phyloP scores from a whole-genome alignment of 2,113 vertebrate species.

The Felis catus region DNA sequence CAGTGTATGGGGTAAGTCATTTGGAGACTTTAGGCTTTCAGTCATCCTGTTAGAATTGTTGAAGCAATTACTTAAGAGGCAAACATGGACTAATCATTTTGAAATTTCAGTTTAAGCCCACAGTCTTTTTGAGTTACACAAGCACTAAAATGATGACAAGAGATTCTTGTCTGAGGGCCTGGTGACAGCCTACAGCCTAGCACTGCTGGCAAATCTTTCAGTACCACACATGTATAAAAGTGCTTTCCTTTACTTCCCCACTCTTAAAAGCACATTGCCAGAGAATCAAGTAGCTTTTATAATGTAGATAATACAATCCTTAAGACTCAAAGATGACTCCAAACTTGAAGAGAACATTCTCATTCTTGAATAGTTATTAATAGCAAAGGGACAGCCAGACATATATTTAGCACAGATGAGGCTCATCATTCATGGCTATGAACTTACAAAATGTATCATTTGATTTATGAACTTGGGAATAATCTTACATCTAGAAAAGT shows the following conservation, averaged over 20 bases:
- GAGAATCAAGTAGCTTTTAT: background rate
- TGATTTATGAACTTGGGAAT: conserved; percentile 48
- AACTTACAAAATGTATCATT: conserved; percentile 13
- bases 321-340: background rate
- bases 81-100: conserved; percentile 71
- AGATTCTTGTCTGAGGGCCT: conserved; percentile 64
- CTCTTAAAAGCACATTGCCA: background rate
- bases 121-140: conserved; percentile 57
- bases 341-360: background rate
- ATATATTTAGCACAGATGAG: conserved; percentile 35
- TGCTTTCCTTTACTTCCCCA: background rate
- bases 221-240: background rate
- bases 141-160: conserved; percentile 65
- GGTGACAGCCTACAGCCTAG: conserved; percentile 37
- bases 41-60: conserved; percentile 58
- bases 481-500: conserved; percentile 1
- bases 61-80: conserved; percentile 62
- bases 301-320: background rate
- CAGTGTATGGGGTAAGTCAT: conserved; percentile 44
- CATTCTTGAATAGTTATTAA: background rate
- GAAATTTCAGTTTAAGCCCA: conserved; percentile 65
- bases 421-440: background rate
- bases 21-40: conserved; percentile 49
- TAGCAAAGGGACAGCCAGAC: background rate
- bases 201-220: conserved; percentile 42